Evolutionary conservation across 2,888 invertebrate genomes (phyloP), one percentile per base, ranked within the genome.

Genomic region (Axea sp.): DNA sequence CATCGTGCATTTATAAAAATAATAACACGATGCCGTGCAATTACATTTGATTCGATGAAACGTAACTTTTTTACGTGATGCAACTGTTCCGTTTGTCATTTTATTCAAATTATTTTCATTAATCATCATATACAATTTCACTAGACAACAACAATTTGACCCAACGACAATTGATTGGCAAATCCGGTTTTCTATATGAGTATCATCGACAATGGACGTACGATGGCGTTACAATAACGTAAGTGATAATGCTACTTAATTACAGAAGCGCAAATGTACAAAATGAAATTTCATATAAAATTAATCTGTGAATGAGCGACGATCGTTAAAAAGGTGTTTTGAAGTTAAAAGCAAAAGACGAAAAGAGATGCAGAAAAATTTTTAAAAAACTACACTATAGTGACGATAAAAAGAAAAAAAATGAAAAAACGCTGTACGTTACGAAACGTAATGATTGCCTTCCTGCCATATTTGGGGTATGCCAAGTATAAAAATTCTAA

Each of bases 391-490:
- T 53, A 72, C 67, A 53, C 73, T 68, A 74, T 77, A 78, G 69
- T 67, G 65, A 76, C 67, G 65, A 73, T 74, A 76, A 69, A 78
- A 73, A 59, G 7, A 47, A 51, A 43, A 59, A 60, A 31, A 22
- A n/a, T n/a, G n/a, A n/a, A 62, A 73, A 62, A 87, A 88, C 87
- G 88, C 88, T 88, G 88, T 88, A 87, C 86, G 87, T 87, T 85
- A 84, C 86, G 83, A 88, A 88, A 85, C 88, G 87, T 89, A 88
- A 88, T 88, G 88, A 90, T 90, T 90, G 91, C 91, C 91, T 91
- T 91, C 90, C 91, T 90, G 91, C 90, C 91, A 90, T 87, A 87
- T 87, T 88, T 88, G 89, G 90, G 91, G 91, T 90, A 89, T 90
- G 89, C 90, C 90, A 88, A 88, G 86, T 87, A 87, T 87, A 86